Conservation (phyloP, 2,113 vertebrate species). For the Procavia capensis region DNA sequence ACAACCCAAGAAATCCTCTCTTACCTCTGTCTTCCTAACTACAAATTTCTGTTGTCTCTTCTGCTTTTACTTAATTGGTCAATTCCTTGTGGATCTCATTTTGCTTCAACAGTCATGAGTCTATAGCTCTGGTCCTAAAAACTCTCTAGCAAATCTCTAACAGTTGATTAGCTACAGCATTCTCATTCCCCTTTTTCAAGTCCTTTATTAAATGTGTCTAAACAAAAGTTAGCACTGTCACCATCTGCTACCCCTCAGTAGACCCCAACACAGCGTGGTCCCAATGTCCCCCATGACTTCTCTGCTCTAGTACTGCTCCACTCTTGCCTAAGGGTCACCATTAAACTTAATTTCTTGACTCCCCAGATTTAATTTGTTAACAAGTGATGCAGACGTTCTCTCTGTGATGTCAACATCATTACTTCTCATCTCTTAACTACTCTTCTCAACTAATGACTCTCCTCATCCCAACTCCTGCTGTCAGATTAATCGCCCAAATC, state of each 20-base stretch:
- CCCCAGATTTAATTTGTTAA: no score
- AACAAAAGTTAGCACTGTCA: background rate
- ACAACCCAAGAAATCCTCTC: constrained; percentile 27
- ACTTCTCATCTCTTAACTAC: background rate
- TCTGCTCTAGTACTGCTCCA: background rate
- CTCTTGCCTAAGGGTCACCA: no score
- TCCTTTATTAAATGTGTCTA: background rate
- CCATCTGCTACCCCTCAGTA: background rate
- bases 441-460: background rate
- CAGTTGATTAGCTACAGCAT: background rate
- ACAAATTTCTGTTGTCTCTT: background rate
- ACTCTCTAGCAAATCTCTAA: background rate
- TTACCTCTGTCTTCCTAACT: background rate
- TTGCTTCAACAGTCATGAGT: background rate
- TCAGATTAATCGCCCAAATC: background rate
- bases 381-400: background rate
- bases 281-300: fast-evolving
- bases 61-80: background rate
- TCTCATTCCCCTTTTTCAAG: background rate
- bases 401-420: background rate
- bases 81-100: background rate
- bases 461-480: background rate
- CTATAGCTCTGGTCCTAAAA: background rate
- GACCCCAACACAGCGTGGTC: background rate
- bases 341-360: background rate